Base-by-base conservation (phyloP, 2,797 vertebrate species). In the Cetoscarus ocellatus region DNA sequence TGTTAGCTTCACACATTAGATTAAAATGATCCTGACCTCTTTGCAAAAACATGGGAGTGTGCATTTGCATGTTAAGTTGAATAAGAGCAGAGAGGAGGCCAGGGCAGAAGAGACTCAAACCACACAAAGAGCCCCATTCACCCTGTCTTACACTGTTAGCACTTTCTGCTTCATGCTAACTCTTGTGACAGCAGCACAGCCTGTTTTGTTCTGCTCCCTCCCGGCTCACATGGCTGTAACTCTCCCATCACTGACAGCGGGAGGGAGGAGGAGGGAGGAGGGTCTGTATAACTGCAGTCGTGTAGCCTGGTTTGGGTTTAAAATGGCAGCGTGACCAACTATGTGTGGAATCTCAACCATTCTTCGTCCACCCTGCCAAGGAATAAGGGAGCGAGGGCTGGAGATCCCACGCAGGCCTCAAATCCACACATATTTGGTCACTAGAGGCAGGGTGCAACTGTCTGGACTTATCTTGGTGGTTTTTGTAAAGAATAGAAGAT, bases 301-400 rank as follows among this genome's bases (percentile, higher is more conserved):
- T 80, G 84, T 70, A 82, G 86, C 91, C 86, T 81, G 86, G 88
- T 93, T 88, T 78, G 86, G 88, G 86, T 93, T 91, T 92, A 92
- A 95, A 94, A 93, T 90, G 91, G 91, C 88, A 93, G 87, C 76
- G 84, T 93, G 92, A 94, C 94, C 93, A 94, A 92, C 86, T 93
- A 95, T 93, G 93, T 79, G 86, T 61, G 91, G 94, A 95, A 95
- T 95, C 86, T 82, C 79, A 94, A 90, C 73, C 88, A 93, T 94
- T 86, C 85, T 74, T 80, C 72, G 67, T 82, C 59, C 84, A 80
- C 86, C 85, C 80, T 88, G 90, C 88, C 82, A 89, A 90, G 85
- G 86, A 86, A 74, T 67, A 69, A 70, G 61, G 67, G 89, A 85
- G 67, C 60, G 49, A 53, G 62, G 75, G 67, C 56, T 79, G 85